A percentile compares a stretch with the other conserved stretches of the same genome.
phyloP scores from a whole-genome alignment of 2,888 invertebrate species.

The Drosophila robusta region DNA sequence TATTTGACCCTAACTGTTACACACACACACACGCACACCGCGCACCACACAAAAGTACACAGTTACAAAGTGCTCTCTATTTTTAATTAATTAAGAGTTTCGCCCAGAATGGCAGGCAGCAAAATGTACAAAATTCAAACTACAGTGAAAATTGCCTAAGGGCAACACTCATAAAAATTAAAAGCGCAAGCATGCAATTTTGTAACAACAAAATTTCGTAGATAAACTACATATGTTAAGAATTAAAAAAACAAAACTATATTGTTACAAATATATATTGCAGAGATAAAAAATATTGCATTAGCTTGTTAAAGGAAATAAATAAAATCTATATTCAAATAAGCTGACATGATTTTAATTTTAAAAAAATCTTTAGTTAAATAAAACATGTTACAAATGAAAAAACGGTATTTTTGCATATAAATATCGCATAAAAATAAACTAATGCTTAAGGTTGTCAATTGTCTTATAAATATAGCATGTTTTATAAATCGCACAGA shows the following conservation, averaged over 20 bases:
- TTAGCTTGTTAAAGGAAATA: no score
- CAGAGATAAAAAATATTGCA: no score
- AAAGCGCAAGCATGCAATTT: neutral
- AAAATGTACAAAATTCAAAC: constrained; percentile 14
- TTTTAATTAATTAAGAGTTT: constrained; percentile 57
- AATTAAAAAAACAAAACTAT: no score
- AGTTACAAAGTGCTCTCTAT: constrained; percentile 27
- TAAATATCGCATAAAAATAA: no score
- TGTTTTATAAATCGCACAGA: no score
- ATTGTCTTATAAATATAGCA: no score
- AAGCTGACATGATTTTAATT: no score
- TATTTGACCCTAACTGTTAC: constrained; percentile 29
- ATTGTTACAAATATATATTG: neutral
- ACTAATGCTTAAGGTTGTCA: no score
- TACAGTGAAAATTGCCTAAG: constrained; percentile 13
- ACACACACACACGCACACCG: constrained; percentile 3
- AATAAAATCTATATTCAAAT: no score
- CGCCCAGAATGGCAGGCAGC: constrained; percentile 7
- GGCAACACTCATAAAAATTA: neutral
- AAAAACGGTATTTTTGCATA: no score
- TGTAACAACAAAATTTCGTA: neutral
- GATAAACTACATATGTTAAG: neutral
- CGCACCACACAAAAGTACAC: neutral
- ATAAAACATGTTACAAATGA: no score
- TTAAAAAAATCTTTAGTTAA: no score